Conservation (phyloP, 2,888 invertebrate genomes). For the Archips xylosteana region DNA sequence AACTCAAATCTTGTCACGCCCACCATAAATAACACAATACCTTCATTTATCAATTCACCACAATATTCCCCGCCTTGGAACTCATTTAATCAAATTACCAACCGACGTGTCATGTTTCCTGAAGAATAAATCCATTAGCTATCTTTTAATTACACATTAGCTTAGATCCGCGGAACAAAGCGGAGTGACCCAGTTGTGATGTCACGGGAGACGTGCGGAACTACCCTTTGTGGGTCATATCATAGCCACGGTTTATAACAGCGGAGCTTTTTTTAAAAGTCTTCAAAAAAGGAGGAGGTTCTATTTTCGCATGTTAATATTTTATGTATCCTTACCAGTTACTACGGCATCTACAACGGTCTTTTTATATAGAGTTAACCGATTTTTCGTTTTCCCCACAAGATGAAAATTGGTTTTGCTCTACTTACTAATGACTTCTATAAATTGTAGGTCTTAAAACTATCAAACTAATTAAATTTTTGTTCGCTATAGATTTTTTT, state of each 20-base stretch:
- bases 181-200: slow-evolving; percentile 23
- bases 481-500: no score
- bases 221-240: slow-evolving; percentile 28
- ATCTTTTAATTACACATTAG: slow-evolving; percentile 24
- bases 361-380: no score
- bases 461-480: no score
- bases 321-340: no score
- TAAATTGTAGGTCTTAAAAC: no score
- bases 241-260: slow-evolving; percentile 8
- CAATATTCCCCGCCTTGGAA: not conserved
- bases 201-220: slow-evolving; percentile 22
- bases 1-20: no score
- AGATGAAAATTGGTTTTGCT: no score
- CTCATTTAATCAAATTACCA: not conserved
- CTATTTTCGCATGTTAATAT: no score
- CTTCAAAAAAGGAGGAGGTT: no score
- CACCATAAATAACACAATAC: not conserved
- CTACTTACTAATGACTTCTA: no score
- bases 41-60: not conserved
- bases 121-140: slow-evolving; percentile 8
- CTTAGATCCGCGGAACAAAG: slow-evolving; percentile 10
- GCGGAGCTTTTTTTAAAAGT: not conserved
- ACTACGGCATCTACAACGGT: no score
- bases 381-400: no score
- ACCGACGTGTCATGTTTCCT: not conserved